Base-by-base conservation (phyloP, 1,140 invertebrate species). In the Platorchestia sp. region DNA sequence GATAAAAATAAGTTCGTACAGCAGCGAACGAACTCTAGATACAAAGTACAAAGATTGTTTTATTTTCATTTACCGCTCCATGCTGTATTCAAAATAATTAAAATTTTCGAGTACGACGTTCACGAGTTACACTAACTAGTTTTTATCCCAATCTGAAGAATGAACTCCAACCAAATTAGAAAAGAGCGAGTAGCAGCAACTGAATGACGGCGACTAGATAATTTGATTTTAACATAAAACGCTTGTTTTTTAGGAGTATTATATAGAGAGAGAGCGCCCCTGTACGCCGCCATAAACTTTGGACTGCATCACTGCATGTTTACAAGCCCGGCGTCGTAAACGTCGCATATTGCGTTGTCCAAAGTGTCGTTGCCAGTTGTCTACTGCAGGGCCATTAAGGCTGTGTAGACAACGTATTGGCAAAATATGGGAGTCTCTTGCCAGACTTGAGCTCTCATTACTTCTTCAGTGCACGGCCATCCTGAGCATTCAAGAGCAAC, bases 391-490 rank as follows among this genome's bases (percentile, higher is more conserved):
- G 59, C 59, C 59, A 75, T 75, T 75, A 75, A 75, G 14, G 59
- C 59, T 75, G 59, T 36, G 59, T 75, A 75, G 59, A 75, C 59
- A 75, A 75, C 14, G 59, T 75, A 75, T 75, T 75, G 59, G 59
- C 14, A 75, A 75, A 75, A 75, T 75, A 75, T 75, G 59, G 59
- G 59, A 14, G 59, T 75, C 59, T 75, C 10, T 75, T 89, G 87
- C 87, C 87, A 42, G 87, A 42, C 43, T 89, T 42, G 43, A 44
- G 43, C n/a, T 42, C 87, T 89, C 87, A 89, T 89, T 89, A 89
- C 87, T 89, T 89, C 87, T 44, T 89, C 43, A 89, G 87, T 89
- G 59, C 59, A 89, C 87, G 41, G 36, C 43, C 87, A 44, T 89
- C 87, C 43, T 14, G 41, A 44, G 41, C 87, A 27, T 42, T 89